These are phyloP conservation scores for Pitangus sulphuratus DNA, from an alignment of 2,797 vertebrate genomes.

Conservation along the genomic window DNA sequence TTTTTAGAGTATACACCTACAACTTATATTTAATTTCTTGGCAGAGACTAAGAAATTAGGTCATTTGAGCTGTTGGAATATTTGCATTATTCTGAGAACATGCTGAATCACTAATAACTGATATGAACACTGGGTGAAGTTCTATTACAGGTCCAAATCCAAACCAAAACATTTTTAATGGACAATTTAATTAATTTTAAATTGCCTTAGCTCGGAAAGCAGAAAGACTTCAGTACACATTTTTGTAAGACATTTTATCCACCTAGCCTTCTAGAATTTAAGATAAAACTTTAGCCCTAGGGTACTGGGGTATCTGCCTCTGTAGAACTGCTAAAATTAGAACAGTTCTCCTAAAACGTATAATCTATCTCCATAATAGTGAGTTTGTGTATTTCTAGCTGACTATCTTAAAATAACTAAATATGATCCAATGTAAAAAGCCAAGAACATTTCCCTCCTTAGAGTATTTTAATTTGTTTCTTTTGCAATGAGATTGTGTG, in stretches of 20 bases:
- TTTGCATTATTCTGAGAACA: not conserved
- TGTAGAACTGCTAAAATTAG: constrained; percentile 17
- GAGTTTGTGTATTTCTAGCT: not conserved
- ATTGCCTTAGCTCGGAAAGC: not conserved
- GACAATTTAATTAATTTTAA: not conserved
- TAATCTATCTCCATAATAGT: not conserved
- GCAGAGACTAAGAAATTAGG: not conserved
- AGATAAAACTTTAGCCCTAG: not conserved
- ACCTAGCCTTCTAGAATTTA: not conserved
- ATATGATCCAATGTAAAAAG: not conserved
- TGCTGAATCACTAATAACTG: not conserved
- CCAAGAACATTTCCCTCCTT: not conserved
- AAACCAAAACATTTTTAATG: not conserved
- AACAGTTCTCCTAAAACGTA: not conserved
- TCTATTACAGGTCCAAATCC: not conserved
- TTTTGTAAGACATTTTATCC: not conserved
- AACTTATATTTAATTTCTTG: not conserved
- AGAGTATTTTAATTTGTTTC: not conserved
- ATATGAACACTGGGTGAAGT: not conserved
- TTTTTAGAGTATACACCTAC: not conserved
- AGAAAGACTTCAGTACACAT: not conserved
- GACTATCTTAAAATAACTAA: not conserved
- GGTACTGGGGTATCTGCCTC: not conserved
- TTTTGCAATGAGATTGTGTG: not conserved
- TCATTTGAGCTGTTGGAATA: not conserved